A percentile compares a stretch with the other conserved stretches of the same genome.
Conservation (phyloP, 1,140 invertebrate species). For the Hyphantria cunea region DNA sequence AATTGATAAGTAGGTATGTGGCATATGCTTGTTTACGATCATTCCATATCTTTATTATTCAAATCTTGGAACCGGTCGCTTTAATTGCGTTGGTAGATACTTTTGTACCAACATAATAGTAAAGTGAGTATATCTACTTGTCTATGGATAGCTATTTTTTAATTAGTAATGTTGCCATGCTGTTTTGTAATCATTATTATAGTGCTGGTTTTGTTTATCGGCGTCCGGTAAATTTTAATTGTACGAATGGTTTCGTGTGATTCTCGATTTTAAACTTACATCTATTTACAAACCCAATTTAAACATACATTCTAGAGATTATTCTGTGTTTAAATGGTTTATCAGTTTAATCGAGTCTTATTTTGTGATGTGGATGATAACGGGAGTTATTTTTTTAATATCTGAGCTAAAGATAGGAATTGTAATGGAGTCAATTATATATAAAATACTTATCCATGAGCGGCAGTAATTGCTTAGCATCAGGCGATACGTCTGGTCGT, state of each 20-base stretch:
- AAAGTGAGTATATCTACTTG: constrained; percentile 4
- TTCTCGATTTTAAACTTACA: no score
- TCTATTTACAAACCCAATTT: no score
- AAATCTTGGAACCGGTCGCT: constrained; percentile 62
- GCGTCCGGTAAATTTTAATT: not conserved
- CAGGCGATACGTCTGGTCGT: no score
- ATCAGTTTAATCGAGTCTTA: no score
- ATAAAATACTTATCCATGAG: no score
- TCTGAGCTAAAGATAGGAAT: no score
- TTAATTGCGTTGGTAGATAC: constrained; percentile 67
- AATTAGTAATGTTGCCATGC: constrained; percentile 33
- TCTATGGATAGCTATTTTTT: constrained; percentile 9
- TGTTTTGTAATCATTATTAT: constrained; percentile 15
- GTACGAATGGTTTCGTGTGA: not conserved
- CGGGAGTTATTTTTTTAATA: no score
- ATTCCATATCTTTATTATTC: constrained; percentile 73
- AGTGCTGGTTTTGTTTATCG: not conserved
- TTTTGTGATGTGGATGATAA: no score
- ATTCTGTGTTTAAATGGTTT: no score
- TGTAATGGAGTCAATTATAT: no score
- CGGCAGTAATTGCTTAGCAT: no score
- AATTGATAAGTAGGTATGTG: constrained; percentile 76
- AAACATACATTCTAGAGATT: no score
- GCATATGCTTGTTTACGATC: constrained; percentile 72
- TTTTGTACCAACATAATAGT: constrained; percentile 10